Evolutionary conservation across 2,888 invertebrate species (phyloP).

Genomic region (Melikaiella ostensackeni): DNA sequence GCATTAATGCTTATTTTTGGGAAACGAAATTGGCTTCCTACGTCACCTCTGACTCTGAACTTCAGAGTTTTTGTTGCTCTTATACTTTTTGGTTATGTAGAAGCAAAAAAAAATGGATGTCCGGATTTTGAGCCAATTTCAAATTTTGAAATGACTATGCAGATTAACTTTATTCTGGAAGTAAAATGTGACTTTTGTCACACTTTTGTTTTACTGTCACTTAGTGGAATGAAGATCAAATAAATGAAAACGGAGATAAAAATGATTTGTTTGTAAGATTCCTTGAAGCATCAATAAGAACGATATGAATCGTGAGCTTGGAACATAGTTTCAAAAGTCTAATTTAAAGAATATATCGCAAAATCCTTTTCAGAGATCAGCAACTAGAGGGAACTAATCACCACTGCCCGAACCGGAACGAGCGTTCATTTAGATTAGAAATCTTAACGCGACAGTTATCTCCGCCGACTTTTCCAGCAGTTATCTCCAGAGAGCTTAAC

Average conservation of each 20-base stretch:
- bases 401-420: slow-evolving; percentile 58
- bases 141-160: too few relatives aligned
- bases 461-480: slow-evolving; percentile 33
- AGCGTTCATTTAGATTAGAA: slow-evolving; percentile 71
- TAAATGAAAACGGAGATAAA: neutral
- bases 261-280: slow-evolving; percentile 27
- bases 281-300: slow-evolving; percentile 15
- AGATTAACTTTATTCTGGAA: too few relatives aligned
- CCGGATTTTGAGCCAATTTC: too few relatives aligned
- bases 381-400: slow-evolving; percentile 38
- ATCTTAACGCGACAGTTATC: slow-evolving; percentile 62
- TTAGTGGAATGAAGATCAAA: neutral
- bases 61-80: too few relatives aligned
- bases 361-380: slow-evolving; percentile 38
- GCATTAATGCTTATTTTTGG: too few relatives aligned
- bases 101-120: too few relatives aligned
- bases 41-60: too few relatives aligned
- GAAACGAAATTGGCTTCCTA: too few relatives aligned
- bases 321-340: slow-evolving; percentile 22
- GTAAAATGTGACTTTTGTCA: neutral
- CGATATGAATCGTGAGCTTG: slow-evolving; percentile 24
- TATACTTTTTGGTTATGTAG: too few relatives aligned
- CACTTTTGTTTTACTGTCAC: neutral
- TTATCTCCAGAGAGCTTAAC: slow-evolving; percentile 32
- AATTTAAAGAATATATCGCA: slow-evolving; percentile 32